phyloP scores from a whole-genome alignment of 2,113 vertebrate species.

The Puffinus mauretanicus region DNA sequence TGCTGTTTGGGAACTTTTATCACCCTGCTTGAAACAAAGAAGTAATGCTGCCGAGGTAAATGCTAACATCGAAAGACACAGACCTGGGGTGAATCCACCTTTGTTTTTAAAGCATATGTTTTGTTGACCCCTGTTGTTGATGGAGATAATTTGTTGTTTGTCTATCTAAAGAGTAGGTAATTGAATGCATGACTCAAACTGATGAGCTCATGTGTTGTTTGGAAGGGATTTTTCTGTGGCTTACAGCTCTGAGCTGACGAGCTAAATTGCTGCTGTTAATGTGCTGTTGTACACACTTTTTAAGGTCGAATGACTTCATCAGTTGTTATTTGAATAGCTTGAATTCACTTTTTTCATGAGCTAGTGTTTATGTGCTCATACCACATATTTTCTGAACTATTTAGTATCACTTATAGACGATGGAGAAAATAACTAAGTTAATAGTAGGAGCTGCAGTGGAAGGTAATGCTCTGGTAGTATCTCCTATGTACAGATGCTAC shows the following conservation, averaged over 20 bases:
- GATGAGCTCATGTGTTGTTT: conserved; percentile 48
- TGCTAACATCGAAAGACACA: neutral
- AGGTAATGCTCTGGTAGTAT: neutral
- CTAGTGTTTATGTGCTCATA: neutral
- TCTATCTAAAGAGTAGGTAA: neutral
- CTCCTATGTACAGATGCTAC: neutral
- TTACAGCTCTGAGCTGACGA: conserved; percentile 9
- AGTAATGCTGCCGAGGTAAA: too few species aligned
- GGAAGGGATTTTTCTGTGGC: neutral
- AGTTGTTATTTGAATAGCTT: neutral
- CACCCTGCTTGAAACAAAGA: neutral
- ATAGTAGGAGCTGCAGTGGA: neutral
- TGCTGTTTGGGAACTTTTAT: fast-evolving
- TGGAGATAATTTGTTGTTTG: neutral
- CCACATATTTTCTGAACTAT: neutral
- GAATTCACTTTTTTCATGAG: neutral
- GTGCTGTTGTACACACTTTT: conserved; percentile 33
- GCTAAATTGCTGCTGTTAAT: neutral
- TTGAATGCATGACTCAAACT: conserved; percentile 6
- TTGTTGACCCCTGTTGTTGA: neutral
- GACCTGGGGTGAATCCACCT: neutral
- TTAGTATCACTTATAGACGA: neutral
- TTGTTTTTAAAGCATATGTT: neutral
- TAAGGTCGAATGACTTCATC: conserved; percentile 20
- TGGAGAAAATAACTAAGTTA: neutral